Conservation (phyloP, 2,888 invertebrate genomes). For the Argyra leucocephala region DNA sequence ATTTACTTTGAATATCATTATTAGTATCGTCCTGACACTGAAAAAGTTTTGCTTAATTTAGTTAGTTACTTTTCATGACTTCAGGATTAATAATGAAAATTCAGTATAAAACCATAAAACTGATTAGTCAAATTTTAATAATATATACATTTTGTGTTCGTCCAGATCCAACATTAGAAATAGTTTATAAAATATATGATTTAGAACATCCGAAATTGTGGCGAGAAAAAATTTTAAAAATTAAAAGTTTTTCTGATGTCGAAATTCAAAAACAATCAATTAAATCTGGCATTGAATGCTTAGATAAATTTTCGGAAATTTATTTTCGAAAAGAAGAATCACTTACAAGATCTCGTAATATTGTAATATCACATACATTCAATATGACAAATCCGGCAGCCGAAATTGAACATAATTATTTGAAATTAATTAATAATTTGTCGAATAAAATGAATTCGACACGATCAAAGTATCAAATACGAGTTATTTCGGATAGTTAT, state of each 20-base stretch:
- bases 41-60: too few species aligned
- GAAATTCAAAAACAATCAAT: not conserved
- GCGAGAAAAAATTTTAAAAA: not conserved
- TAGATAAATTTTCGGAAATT: not conserved
- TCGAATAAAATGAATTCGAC: conserved; percentile 25
- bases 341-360: conserved; percentile 31
- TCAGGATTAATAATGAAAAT: too few species aligned
- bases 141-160: too few species aligned
- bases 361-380: conserved; percentile 31
- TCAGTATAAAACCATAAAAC: too few species aligned
- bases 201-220: not conserved
- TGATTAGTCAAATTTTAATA: too few species aligned
- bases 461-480: conserved; percentile 27
- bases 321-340: not conserved
- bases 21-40: too few species aligned
- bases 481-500: conserved; percentile 31
- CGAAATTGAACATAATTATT: conserved; percentile 36
- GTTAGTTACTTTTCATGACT: too few species aligned
- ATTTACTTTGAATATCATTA: too few species aligned
- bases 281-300: not conserved
- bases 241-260: not conserved
- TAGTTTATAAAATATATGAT: not conserved
- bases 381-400: conserved; percentile 39
- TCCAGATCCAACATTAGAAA: too few species aligned
- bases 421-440: conserved; percentile 33